Evolutionary conservation across 1,140 invertebrate species (phyloP).

Genomic region (Sipha flava): DNA sequence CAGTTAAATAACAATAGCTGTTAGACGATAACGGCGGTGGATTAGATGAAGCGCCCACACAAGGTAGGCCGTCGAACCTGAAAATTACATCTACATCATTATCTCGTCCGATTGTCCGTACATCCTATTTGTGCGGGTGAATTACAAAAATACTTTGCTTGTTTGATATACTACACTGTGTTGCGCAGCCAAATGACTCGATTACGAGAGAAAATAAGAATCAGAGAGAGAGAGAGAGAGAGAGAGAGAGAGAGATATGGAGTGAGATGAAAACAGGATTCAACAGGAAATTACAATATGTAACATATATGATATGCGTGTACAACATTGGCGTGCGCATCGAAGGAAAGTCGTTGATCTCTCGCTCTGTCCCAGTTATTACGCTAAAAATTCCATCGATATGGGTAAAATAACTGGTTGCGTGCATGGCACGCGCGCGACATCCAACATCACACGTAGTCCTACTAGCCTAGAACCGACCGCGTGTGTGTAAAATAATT

Average conservation of each 20-base stretch:
- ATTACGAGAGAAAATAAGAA: too few relatives aligned
- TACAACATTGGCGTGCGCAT: background rate
- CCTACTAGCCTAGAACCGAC: constrained; percentile 10
- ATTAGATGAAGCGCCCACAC: background rate
- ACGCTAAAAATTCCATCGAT: background rate
- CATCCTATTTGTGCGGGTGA: background rate
- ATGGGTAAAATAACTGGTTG: constrained; percentile 7
- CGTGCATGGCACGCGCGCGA: background rate
- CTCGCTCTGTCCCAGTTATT: background rate
- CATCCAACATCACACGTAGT: background rate
- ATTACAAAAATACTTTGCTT: background rate
- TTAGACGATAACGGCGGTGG: background rate
- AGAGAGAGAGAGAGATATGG: too few relatives aligned
- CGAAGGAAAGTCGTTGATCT: background rate
- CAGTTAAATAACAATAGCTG: background rate
- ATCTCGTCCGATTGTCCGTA: background rate
- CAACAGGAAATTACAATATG: too few relatives aligned
- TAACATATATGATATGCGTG: too few relatives aligned
- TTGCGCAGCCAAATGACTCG: too few relatives aligned
- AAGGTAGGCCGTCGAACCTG: constrained; percentile 5
- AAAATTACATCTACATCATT: constrained; percentile 12
- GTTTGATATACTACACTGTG: background rate
- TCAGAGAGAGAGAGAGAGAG: too few relatives aligned
- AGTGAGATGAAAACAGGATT: too few relatives aligned
- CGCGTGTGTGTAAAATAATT: background rate